These are phyloP conservation scores for Allobates femoralis DNA, from an alignment of 2,797 vertebrate species.

Conservation along the genomic window DNA sequence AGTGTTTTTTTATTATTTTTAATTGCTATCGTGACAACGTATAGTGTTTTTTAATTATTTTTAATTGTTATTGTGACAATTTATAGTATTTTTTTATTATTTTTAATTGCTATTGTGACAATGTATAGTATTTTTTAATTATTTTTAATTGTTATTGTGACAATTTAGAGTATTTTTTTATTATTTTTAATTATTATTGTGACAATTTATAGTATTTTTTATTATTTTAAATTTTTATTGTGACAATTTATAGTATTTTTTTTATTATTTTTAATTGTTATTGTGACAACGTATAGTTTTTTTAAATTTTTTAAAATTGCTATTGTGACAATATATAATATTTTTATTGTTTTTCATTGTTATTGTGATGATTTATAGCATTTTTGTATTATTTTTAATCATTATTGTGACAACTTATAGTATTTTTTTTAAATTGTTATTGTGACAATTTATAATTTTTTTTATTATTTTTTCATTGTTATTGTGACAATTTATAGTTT, in stretches of 20 bases:
- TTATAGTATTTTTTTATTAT: not conserved
- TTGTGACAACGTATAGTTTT: no score
- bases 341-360: not conserved
- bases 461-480: not conserved
- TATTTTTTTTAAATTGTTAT: not conserved
- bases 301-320: no score
- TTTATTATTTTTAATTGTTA: no score
- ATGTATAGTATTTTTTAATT: not conserved
- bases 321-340: no score
- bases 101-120: not conserved
- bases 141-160: no score
- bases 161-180: not conserved
- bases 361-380: not conserved
- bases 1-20: not conserved
- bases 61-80: no score
- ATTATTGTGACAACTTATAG: no score
- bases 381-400: not conserved
- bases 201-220: not conserved
- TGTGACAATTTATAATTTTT: not conserved
- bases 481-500: not conserved
- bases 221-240: not conserved
- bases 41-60: not conserved
- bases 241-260: not conserved
- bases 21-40: no score
- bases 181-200: no score